Conservation (phyloP, 2,888 invertebrate species). For the Leuctra nigra region DNA sequence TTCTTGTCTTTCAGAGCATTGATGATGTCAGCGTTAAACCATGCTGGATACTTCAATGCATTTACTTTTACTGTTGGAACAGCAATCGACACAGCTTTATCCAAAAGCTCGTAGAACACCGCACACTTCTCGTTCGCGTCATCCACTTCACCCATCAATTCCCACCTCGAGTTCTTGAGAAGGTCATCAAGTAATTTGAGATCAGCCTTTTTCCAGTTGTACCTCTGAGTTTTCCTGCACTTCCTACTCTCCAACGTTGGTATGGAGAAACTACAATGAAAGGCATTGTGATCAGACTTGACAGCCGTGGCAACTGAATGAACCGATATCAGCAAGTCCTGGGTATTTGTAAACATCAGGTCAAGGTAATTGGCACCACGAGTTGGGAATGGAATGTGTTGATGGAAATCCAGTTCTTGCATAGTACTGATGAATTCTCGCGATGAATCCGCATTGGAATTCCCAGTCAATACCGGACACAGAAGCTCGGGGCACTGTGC, state of each 20-base stretch:
- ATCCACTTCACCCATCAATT: neutral
- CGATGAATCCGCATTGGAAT: neutral
- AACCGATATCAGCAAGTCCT: neutral
- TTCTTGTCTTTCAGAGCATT: constrained; percentile 1
- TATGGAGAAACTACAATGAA: neutral
- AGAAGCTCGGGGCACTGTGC: neutral
- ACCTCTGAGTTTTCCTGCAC: no score
- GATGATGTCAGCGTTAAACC: constrained; percentile 4
- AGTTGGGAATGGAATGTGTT: neutral
- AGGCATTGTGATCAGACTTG: neutral
- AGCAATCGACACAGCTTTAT: neutral
- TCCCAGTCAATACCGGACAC: neutral
- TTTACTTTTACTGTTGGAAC: constrained; percentile 8
- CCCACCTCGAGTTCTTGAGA: neutral
- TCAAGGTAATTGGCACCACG: neutral
- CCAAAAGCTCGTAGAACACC: neutral
- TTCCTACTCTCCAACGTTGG: no score
- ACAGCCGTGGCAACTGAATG: neutral
- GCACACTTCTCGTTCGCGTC: neutral
- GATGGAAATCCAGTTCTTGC: neutral
- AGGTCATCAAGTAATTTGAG: neutral
- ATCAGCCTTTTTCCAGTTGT: constrained; percentile 3
- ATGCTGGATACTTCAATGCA: neutral
- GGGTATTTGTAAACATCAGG: neutral
- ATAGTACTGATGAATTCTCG: neutral